Percentiles rank a stretch among this genome's conserved stretches.
Evolutionary conservation across 2,113 vertebrate genomes (phyloP).

Genomic region (Eulemur rufifrons): DNA sequence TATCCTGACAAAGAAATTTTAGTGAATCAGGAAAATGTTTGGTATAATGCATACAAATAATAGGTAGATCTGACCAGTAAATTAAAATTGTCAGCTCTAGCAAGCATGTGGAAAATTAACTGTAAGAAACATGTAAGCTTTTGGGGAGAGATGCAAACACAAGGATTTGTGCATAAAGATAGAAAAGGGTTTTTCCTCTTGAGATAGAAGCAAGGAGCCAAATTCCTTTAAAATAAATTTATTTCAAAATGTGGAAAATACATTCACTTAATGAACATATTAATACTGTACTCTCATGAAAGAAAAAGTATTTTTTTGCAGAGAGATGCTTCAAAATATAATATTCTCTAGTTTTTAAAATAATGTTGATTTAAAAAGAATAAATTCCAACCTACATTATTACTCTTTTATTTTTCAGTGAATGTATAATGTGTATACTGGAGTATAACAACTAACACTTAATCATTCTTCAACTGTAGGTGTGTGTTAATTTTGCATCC

Average conservation of each 20-base stretch:
- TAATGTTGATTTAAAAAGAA: not conserved
- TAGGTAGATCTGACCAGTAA: constrained; percentile 67
- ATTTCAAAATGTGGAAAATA: not conserved
- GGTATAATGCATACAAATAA: constrained; percentile 59
- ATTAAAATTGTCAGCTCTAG: constrained; percentile 61
- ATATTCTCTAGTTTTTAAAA: not conserved
- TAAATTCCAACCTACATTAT: not conserved
- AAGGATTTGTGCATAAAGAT: not conserved
- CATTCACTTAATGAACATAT: not conserved
- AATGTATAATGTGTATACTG: not conserved
- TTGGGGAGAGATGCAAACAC: not conserved
- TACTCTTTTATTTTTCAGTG: not conserved
- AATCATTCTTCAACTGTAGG: not conserved
- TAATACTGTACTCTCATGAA: not conserved
- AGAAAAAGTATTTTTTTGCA: not conserved
- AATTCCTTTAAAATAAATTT: not conserved
- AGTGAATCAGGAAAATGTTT: constrained; percentile 67
- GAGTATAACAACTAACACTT: not conserved
- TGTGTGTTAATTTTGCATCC: not conserved
- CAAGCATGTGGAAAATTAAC: constrained; percentile 65
- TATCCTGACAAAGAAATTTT: constrained; percentile 48
- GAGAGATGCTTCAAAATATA: not conserved
- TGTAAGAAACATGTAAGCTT: not conserved
- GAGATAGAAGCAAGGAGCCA: not conserved
- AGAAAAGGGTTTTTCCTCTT: not conserved